phyloP scores from a whole-genome alignment of 2,113 vertebrate genomes.

The Phrynocephalus versicolor region DNA sequence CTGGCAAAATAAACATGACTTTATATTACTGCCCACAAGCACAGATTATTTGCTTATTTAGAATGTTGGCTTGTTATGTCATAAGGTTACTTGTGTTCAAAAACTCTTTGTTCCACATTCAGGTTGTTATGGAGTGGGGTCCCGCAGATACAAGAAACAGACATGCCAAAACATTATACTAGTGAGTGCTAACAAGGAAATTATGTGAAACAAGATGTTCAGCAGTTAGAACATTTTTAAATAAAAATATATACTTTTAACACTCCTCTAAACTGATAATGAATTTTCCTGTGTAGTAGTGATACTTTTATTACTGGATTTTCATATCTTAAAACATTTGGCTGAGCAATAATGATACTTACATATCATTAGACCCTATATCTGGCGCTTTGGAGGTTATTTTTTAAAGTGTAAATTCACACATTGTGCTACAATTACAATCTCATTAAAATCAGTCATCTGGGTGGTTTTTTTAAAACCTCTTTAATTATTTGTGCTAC shows the following conservation, averaged over 20 bases:
- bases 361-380: not conserved
- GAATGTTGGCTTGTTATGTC: not conserved
- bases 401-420: not conserved
- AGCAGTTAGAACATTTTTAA: not conserved
- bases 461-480: not conserved
- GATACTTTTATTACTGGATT: not conserved
- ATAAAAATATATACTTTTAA: not conserved
- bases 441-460: not conserved
- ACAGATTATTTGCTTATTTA: not conserved
- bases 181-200: not conserved
- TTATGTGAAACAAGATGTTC: not conserved
- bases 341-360: not conserved
- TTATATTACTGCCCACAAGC: not conserved
- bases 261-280: not conserved
- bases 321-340: not conserved
- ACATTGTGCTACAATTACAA: not conserved
- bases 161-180: not conserved
- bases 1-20: too few relatives aligned
- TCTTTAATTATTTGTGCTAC: not conserved
- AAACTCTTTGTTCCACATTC: not conserved
- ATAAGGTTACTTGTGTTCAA: not conserved
- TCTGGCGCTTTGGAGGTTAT: not conserved
- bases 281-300: not conserved
- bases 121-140: not conserved
- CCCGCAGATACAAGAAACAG: not conserved